Conservation (phyloP, 2,888 invertebrate genomes). For the Reticulitermes lucifugus region DNA sequence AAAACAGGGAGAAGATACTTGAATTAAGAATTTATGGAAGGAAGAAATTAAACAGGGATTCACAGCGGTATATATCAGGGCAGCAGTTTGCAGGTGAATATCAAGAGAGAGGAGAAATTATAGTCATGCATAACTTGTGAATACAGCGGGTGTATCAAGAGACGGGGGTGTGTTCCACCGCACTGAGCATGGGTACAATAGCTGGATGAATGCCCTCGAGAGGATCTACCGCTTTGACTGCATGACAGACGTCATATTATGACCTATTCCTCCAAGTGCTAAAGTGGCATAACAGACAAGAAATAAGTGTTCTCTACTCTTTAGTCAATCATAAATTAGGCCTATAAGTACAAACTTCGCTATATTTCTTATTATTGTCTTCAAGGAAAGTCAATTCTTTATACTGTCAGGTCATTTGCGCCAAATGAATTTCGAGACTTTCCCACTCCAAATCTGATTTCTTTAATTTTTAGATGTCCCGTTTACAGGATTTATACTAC, state of each 20-base stretch:
- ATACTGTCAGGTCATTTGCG: no score
- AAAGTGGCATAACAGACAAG: background rate
- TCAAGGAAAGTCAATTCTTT: no score
- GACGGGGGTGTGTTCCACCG: background rate
- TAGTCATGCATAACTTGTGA: conserved; percentile 1
- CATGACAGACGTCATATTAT: background rate
- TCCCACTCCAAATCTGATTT: no score
- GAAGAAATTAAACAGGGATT: background rate
- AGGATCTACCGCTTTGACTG: background rate
- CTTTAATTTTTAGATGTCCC: no score
- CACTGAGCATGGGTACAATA: background rate
- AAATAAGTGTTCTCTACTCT: no score
- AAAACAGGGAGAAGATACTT: no score
- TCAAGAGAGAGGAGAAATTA: background rate
- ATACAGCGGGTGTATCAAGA: background rate
- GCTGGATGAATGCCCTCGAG: background rate
- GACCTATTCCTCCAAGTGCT: background rate
- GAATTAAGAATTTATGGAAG: background rate
- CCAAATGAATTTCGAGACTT: no score
- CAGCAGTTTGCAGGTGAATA: background rate
- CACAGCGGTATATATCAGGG: background rate
- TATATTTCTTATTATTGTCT: no score
- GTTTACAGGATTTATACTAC: no score
- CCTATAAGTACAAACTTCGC: no score
- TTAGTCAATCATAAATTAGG: no score